Base-by-base conservation (phyloP, 1,140 invertebrate genomes). In the Drosophila melanica region DNA sequence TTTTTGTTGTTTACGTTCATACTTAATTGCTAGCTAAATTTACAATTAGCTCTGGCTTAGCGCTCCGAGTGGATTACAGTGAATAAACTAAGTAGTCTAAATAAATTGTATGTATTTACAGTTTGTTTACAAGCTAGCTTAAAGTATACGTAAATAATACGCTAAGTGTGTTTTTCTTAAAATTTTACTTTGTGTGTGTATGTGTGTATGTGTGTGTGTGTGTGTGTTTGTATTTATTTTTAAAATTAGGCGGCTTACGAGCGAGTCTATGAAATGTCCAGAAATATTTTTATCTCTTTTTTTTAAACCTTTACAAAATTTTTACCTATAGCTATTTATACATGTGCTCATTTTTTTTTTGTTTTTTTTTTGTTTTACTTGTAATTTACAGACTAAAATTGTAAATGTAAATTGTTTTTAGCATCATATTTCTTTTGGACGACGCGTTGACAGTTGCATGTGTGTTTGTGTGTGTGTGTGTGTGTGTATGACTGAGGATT, bases 401-500 rank as follows among this genome's bases (percentile, higher is more conserved):
- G 72, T 53, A 65, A 72, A 58, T 73, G 68, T 69, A 73, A 71
- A 63, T 70, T 66, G 62, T 77, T 75, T 45, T 33, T 72, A 76
- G 78, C 82, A 82, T 77, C 79, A 73, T 79, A 63, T 75, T 72
- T 71, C 47, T 89, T 54, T 77, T 87, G 79, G 85, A 87, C 84
- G 73, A 79, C 72, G 79, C 71, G 47, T 73, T 77, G 67, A 82
- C 72, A 60, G 69, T 37, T 47, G 20, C 65, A 20, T 54, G 14
- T 48, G 48, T 51, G 12, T 37, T 16, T 62, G 59, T 54, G 16
- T 51, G 27, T 74, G 35, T 23, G 12, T 37, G 20, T 62, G 59
- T 54, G 16, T 51, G 27, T 74, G 35, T 23, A 7, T 23, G 44
- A 51, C 18, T 62, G 44, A 42, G 5, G 27, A 48, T 23, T 30